phyloP scores from a whole-genome alignment of 2,888 invertebrate species.

The Napeogenes inachia region DNA sequence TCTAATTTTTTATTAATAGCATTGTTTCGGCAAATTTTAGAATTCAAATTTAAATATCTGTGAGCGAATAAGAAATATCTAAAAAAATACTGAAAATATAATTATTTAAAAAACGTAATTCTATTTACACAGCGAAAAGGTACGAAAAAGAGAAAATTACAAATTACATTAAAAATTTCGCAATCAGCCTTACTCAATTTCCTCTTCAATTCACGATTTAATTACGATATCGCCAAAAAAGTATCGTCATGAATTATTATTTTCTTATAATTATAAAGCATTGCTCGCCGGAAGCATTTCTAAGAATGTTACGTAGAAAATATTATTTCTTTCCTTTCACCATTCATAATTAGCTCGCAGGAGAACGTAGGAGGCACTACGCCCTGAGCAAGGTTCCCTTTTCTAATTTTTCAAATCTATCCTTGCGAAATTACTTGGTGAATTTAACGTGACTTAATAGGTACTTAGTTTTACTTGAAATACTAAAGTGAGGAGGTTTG shows the following conservation, averaged over 20 bases:
- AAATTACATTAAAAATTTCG: slow-evolving; percentile 4
- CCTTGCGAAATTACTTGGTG: slow-evolving; percentile 37
- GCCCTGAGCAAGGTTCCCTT: slow-evolving; percentile 37
- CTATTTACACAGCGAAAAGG: background rate
- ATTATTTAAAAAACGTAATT: background rate
- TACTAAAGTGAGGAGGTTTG: slow-evolving; percentile 8
- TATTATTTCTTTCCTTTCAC: slow-evolving; percentile 42
- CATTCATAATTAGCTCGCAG: slow-evolving; percentile 39
- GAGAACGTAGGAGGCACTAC: slow-evolving; percentile 33
- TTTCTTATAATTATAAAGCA: slow-evolving; percentile 18
- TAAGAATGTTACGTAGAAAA: slow-evolving; percentile 16
- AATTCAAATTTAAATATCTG: too few species aligned
- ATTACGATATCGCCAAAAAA: slow-evolving; percentile 14
- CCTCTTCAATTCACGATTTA: slow-evolving; percentile 12
- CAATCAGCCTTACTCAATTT: slow-evolving; percentile 6
- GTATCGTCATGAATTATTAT: slow-evolving; percentile 9
- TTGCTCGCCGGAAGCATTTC: slow-evolving; percentile 17
- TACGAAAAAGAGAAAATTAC: background rate
- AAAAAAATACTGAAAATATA: background rate
- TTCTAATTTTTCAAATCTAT: slow-evolving; percentile 37
- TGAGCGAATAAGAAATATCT: too few species aligned
- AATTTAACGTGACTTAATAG: slow-evolving; percentile 41
- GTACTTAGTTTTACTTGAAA: slow-evolving; percentile 36
- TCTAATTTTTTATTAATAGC: too few species aligned
- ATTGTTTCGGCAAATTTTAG: too few species aligned